Conservation (phyloP, 1,140 invertebrate species). For the Drosophila biarmipes region DNA sequence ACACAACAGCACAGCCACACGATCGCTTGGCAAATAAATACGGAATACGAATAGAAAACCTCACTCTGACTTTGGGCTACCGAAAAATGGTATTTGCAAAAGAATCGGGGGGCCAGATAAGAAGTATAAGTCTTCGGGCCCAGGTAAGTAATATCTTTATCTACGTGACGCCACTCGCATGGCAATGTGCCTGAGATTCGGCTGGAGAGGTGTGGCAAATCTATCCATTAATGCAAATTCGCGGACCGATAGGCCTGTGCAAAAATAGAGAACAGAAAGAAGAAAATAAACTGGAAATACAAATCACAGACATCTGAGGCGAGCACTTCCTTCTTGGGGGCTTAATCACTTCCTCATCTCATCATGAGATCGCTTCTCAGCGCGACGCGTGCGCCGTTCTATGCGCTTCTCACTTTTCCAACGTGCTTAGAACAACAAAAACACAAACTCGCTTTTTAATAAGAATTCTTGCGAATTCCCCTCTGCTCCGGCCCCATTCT, state of each 20-base stretch:
- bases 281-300: constrained; percentile 54
- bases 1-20: constrained; percentile 30
- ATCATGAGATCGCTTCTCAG: constrained; percentile 50
- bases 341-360: constrained; percentile 58
- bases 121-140: constrained; percentile 6
- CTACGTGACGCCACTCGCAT: constrained; percentile 28
- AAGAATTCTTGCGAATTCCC: constrained; percentile 79
- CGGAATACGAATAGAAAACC: constrained; percentile 29
- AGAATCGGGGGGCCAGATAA: constrained; percentile 34
- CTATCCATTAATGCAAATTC: constrained; percentile 40
- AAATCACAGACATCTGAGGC: constrained; percentile 49
- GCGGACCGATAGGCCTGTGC: constrained; percentile 37
- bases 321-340: constrained; percentile 54
- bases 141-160: constrained; percentile 44
- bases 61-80: constrained; percentile 43
- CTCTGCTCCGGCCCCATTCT: constrained; percentile 18
- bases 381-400: constrained; percentile 69
- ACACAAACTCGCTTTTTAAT: constrained; percentile 77
- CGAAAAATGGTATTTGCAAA: constrained; percentile 48
- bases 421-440: constrained; percentile 54
- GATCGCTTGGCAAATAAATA: constrained; percentile 39
- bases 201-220: constrained; percentile 20
- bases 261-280: constrained; percentile 31
- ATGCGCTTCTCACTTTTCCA: constrained; percentile 77
- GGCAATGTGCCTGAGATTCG: constrained; percentile 14